Percentiles rank a stretch among this genome's conserved stretches.
phyloP scores from a whole-genome alignment of 2,797 vertebrate genomes.

The Hippopotamyrus pictus region DNA sequence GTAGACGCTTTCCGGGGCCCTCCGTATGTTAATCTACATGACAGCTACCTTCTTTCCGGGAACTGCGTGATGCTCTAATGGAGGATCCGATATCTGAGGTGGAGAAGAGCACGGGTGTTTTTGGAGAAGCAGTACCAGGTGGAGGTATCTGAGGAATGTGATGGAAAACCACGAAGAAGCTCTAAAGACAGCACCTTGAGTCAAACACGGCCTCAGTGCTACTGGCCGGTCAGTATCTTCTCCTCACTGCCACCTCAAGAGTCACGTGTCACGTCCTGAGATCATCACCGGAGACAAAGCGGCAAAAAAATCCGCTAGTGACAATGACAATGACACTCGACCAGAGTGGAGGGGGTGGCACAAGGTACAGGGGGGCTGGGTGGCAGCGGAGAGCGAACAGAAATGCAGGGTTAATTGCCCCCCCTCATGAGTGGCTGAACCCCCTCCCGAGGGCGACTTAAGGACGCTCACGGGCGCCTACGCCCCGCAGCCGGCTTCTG shows the following conservation, averaged over 20 bases:
- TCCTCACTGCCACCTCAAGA: not conserved
- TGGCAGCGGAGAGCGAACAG: constrained; percentile 35
- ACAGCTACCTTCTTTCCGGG: not conserved
- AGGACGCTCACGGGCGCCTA: not conserved
- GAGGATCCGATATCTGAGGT: not conserved
- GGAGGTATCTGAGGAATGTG: not conserved
- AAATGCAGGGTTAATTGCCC: constrained; percentile 37
- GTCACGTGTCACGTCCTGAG: not conserved
- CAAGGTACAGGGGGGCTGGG: constrained; percentile 1
- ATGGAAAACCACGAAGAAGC: not conserved
- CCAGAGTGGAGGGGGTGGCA: not conserved
- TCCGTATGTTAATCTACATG: not conserved
- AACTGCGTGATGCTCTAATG: not conserved
- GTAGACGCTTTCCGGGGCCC: constrained; percentile 4
- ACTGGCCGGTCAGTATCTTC: not conserved
- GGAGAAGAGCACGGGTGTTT: not conserved
- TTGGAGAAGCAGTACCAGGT: not conserved
- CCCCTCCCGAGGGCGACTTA: not conserved
- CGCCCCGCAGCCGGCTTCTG: constrained; percentile 39
- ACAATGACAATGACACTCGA: not conserved
- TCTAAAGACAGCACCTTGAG: not conserved
- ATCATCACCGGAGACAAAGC: not conserved
- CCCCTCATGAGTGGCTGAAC: constrained; percentile 14
- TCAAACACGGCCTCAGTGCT: not conserved
- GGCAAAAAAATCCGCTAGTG: not conserved